These are phyloP conservation scores for Philopotamus ludificatus DNA, from an alignment of 1,140 invertebrate genomes.

Conservation along the genomic window DNA sequence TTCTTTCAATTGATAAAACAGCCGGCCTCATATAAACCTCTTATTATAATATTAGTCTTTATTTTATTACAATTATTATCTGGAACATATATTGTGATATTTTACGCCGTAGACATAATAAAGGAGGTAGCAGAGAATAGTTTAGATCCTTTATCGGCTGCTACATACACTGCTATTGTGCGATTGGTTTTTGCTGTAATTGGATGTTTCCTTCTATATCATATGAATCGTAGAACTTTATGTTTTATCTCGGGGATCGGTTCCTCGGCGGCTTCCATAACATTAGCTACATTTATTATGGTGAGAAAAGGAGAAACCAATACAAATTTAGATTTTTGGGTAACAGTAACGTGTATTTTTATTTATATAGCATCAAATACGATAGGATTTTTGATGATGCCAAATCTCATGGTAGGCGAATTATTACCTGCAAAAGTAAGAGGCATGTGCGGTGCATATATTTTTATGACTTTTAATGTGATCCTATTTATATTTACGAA, in stretches of 20 bases:
- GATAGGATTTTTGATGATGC: conserved; percentile 67
- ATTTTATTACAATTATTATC: conserved; percentile 69
- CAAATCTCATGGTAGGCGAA: conserved; percentile 70
- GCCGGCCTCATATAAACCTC: conserved; percentile 65
- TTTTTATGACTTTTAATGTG: conserved; percentile 69
- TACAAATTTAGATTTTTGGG: conserved; percentile 47
- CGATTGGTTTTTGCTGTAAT: conserved; percentile 63
- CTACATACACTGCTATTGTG: conserved; percentile 64
- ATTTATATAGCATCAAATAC: conserved; percentile 70
- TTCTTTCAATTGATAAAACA: conserved; percentile 55
- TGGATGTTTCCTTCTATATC: conserved; percentile 62
- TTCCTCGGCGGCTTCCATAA: conserved; percentile 61
- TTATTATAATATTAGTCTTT: conserved; percentile 69
- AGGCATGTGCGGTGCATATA: conserved; percentile 65
- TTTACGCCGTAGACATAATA: conserved; percentile 72
- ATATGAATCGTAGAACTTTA: conserved; percentile 62
- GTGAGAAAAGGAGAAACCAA: conserved; percentile 47
- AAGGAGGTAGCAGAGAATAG: conserved; percentile 54
- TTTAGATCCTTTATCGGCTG: conserved; percentile 57
- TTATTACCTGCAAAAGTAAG: conserved; percentile 66
- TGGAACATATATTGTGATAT: conserved; percentile 72
- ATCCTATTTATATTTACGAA: conserved; percentile 72
- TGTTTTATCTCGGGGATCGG: conserved; percentile 64
- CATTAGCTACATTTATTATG: conserved; percentile 57
- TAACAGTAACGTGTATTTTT: conserved; percentile 59